Evolutionary conservation across 2,797 vertebrate genomes (phyloP), one percentile per base, ranked within the genome.

Genomic region (Coilia nasus): DNA sequence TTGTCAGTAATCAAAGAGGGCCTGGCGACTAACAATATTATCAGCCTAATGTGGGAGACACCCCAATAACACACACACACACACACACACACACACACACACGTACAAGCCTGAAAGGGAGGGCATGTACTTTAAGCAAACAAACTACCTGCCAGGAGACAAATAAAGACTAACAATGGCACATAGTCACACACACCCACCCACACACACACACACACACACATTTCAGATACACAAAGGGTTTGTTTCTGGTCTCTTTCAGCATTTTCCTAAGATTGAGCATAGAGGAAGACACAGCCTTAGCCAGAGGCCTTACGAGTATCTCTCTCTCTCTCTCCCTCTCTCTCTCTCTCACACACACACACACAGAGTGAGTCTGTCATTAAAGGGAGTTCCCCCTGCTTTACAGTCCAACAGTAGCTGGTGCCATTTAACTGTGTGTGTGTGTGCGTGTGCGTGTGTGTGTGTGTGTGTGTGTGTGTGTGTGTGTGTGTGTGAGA

Each of bases 381-480:
- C 83, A 44, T 87, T 87, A 85, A 87, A 87, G 54, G 71, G 57
- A 75, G 67, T 41, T 41, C 35, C 35, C 35, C 35, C 35, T 41
- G 31, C 64, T 67, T 31, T 64, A 11, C 25, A 64, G n/a, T 64
- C 23, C 25, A 67, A 31, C 28, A 15, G 64, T 25, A 67, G 64
- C 64, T 67, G 64, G 23, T 64, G 62, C n/a, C n/a, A n/a, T n/a
- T n/a, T n/a, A n/a, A n/a, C n/a, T 60, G 19, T 60, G 59, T 60
- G 19, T 60, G 59, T 60, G 59, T 60, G 59, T 60, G 21, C n/a
- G 59, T 60, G 59, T 62, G 21, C 23, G 21, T 23, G 21, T 23
- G 21, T 41, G 35, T 41, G 2, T 41, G 35, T 41, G 35, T 41
- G 35, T 41, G 35, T 5, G 35, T 5, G 35, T 41, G 35, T 41